Evolutionary conservation across 2,113 vertebrate genomes (phyloP).

Genomic region (Dolichotis patagonum): DNA sequence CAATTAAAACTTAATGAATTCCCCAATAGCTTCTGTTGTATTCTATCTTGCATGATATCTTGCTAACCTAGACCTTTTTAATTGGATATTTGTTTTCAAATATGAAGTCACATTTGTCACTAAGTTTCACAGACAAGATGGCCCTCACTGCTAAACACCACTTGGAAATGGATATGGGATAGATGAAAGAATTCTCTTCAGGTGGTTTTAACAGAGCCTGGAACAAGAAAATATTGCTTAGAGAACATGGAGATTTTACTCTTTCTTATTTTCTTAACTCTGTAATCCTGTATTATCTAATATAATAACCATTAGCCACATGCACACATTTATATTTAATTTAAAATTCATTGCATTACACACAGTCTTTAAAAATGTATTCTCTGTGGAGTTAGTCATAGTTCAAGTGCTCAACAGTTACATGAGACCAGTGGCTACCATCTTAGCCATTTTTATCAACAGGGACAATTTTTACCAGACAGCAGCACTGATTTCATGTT

Average conservation of each 20-base stretch:
- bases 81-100: constrained; percentile 40
- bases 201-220: not conserved
- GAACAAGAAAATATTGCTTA: constrained; percentile 7
- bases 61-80: not conserved
- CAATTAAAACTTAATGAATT: constrained; percentile 59
- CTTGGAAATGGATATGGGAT: not conserved
- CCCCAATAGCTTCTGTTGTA: not conserved
- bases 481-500: not conserved
- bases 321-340: constrained; percentile 21
- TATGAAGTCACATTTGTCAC: not conserved
- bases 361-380: constrained; percentile 2
- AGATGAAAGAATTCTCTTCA: not conserved
- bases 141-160: not conserved
- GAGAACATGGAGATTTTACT: not conserved
- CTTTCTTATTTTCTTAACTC: not conserved
- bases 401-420: not conserved
- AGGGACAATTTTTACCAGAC: not conserved
- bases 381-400: not conserved
- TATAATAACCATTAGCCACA: not conserved
- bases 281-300: not conserved
- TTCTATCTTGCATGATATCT: not conserved
- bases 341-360: not conserved
- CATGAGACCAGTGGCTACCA: not conserved
- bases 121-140: not conserved
- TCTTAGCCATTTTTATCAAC: not conserved